A percentile compares a stretch with the other conserved stretches of the same genome.
Evolutionary conservation across 2,888 invertebrate species (phyloP).

Genomic region (Leptinotarsa tumamoca): DNA sequence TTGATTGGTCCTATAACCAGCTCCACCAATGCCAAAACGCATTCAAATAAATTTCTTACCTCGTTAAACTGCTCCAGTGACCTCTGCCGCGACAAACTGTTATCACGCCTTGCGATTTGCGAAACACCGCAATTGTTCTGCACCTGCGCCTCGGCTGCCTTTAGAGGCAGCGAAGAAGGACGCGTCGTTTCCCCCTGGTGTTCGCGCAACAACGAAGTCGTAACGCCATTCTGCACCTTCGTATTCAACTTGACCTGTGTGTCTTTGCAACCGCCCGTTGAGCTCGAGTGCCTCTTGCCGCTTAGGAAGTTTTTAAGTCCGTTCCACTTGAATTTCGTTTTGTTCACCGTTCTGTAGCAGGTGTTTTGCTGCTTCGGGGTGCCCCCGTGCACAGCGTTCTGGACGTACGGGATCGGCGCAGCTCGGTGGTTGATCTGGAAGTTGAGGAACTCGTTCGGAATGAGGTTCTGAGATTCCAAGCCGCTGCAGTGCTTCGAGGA

Average conservation of each 20-base stretch:
- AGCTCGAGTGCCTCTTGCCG: slow-evolving; percentile 51
- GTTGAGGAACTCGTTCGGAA: slow-evolving; percentile 69
- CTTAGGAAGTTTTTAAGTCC: slow-evolving; percentile 68
- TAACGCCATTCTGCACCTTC: slow-evolving; percentile 69
- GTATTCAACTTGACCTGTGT: slow-evolving; percentile 70
- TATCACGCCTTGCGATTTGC: slow-evolving; percentile 62
- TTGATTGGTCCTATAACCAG: not conserved
- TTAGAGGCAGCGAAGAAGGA: slow-evolving; percentile 67
- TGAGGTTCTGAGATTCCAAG: slow-evolving; percentile 68
- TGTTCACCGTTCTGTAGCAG: slow-evolving; percentile 39
- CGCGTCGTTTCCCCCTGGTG: slow-evolving; percentile 58
- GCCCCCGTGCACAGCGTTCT: slow-evolving; percentile 75
- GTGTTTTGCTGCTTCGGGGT: slow-evolving; percentile 65
- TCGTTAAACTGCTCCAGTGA: slow-evolving; percentile 83
- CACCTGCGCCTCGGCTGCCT: slow-evolving; percentile 53
- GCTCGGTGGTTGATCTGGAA: slow-evolving; percentile 67
- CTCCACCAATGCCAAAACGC: not conserved
- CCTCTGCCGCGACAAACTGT: slow-evolving; percentile 71
- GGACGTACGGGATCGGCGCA: slow-evolving; percentile 78
- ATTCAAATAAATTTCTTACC: slow-evolving; percentile 4
- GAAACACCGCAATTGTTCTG: slow-evolving; percentile 59
- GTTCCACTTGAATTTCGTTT: slow-evolving; percentile 67
- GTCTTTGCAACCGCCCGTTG: slow-evolving; percentile 51
- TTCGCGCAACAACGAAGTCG: slow-evolving; percentile 63
- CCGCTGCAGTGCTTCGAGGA: slow-evolving; percentile 72